phyloP scores from a whole-genome alignment of 2,888 invertebrate genomes.

The Mystacides longicornis region DNA sequence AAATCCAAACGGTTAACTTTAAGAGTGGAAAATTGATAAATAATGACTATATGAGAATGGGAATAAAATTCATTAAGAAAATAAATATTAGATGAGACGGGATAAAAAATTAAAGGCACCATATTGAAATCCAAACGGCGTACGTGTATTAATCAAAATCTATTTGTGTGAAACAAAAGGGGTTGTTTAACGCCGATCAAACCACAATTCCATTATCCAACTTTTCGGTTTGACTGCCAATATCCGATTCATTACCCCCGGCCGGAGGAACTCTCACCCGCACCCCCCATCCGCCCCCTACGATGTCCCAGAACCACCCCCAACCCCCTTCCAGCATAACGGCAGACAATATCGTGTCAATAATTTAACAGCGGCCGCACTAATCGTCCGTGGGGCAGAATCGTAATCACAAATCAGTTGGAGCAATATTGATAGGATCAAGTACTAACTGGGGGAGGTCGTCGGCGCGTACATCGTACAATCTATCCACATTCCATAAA shows the following conservation, averaged over 20 bases:
- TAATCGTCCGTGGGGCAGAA: conserved; percentile 20
- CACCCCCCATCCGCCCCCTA: conserved; percentile 3
- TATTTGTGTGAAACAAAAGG: conserved; percentile 19
- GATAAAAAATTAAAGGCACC: too few species aligned
- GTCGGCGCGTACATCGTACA: neutral
- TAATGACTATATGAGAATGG: too few species aligned
- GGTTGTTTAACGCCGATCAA: conserved; percentile 21
- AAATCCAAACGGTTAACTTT: too few species aligned
- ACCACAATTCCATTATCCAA: conserved; percentile 25
- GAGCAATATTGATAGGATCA: neutral
- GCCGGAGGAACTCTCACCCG: conserved; percentile 7
- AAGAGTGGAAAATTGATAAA: too few species aligned
- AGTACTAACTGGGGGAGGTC: too few species aligned
- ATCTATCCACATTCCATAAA: too few species aligned
- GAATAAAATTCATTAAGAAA: too few species aligned
- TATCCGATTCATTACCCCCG: conserved; percentile 25
- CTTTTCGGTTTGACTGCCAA: conserved; percentile 25
- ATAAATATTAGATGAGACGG: too few species aligned
- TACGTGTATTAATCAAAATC: conserved; percentile 12
- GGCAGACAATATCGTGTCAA: conserved; percentile 23
- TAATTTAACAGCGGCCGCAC: conserved; percentile 24
- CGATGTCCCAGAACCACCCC: neutral
- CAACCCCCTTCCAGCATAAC: neutral
- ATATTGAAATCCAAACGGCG: conserved; percentile 5
- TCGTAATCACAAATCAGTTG: conserved; percentile 5